Evolutionary conservation across 2,888 invertebrate genomes (phyloP), one percentile per base, ranked within the genome.

Genomic region (Pachymerium ferrugineum): DNA sequence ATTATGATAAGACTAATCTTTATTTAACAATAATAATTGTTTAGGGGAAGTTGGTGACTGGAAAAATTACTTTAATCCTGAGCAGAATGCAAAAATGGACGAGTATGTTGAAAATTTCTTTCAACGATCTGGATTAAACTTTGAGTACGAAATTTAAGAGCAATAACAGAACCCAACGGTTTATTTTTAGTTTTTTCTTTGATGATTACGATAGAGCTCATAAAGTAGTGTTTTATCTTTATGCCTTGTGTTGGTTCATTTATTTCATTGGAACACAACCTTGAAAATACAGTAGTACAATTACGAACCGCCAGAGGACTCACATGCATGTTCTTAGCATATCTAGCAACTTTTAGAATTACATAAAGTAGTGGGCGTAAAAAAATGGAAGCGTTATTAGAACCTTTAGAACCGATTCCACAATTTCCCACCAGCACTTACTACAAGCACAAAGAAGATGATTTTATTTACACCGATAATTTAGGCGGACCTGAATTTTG

Each of bases 31-130:
- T 16, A 16, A 3, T 12, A n/a, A n/a, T 38, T 30, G 10, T n/a
- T n/a, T 1, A 74, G 74, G 74, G 14, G 16, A 72, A 68, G 68
- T 74, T 25, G 74, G 74, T 28, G 74, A 74, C 29, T 74, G 74
- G 74, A 74, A 47, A 72, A 72, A 74, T 28, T 33, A 72, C 38
- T 72, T 74, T 54, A 16, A 30, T 12, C 72, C 54, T 35, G 72
- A 74, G 28, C 29, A 67, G 22, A 71, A 47, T 30, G 19, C 72
- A 30, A n/a, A 72, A 67, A 29, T 74, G 12, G 72, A 74, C 31
- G 72, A 74, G 28, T 74, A 70, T 42, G 67, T 74, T 12, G 67
- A 72, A 67, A 67, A 74, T 12, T n/a, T 35, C 22, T 67, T 75
- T n/a, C 42, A 25, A 42, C 31, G 67, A 28, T 31, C 75, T 0